Percentiles rank a stretch among this genome's conserved stretches.
phyloP scores from a whole-genome alignment of 2,888 invertebrate genomes.

The Nycteola revayana region DNA sequence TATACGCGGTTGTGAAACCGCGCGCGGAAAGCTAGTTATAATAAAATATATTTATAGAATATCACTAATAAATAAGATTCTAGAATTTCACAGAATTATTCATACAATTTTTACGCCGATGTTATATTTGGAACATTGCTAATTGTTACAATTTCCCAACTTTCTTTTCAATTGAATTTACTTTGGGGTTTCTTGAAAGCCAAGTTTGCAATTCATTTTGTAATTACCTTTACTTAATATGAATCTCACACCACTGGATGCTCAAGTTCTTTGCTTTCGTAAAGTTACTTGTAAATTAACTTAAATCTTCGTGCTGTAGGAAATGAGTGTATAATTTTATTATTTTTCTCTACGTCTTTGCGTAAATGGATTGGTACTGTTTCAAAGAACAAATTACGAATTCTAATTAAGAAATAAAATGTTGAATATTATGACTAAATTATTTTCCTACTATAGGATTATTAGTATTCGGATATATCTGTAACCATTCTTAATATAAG shows the following conservation, averaged over 20 bases:
- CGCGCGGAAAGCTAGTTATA: no score
- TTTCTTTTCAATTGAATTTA: neutral
- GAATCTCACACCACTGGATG: conserved; percentile 10
- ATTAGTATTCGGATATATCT: no score
- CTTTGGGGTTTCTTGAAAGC: conserved; percentile 8
- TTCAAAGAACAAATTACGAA: conserved; percentile 52
- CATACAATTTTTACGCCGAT: neutral
- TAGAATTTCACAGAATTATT: neutral
- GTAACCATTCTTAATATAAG: no score
- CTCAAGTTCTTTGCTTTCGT: conserved; percentile 11
- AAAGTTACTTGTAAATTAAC: conserved; percentile 25
- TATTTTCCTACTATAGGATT: no score
- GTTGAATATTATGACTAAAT: no score
- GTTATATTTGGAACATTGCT: neutral
- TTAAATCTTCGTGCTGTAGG: conserved; percentile 21
- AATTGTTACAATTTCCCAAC: no score
- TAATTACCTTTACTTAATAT: conserved; percentile 17
- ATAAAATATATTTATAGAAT: neutral
- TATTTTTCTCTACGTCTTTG: conserved; percentile 36
- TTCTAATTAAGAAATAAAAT: no score
- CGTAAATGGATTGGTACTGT: conserved; percentile 53
- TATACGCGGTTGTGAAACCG: no score
- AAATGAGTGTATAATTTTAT: conserved; percentile 33
- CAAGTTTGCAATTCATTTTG: conserved; percentile 13
- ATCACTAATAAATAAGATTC: neutral